Conservation (phyloP, 2,888 invertebrate species). For the Autographa gamma region DNA sequence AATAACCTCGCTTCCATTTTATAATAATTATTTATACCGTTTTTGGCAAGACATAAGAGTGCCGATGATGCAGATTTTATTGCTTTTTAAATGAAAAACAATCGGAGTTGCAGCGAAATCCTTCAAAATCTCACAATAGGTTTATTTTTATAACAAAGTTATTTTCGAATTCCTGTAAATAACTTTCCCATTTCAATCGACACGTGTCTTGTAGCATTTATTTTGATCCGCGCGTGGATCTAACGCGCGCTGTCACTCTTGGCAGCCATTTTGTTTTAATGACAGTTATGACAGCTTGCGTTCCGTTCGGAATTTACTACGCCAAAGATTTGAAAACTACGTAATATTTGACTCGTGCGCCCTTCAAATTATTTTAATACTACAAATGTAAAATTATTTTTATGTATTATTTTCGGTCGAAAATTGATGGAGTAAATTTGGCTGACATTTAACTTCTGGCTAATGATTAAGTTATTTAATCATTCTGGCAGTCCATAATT, state of each 20-base stretch:
- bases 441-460: slow-evolving; percentile 2
- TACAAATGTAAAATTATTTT: slow-evolving; percentile 33
- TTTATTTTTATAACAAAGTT: slow-evolving; percentile 27
- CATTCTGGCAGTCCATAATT: slow-evolving; percentile 20
- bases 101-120: not conserved
- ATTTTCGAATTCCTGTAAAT: slow-evolving; percentile 50
- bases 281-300: slow-evolving; percentile 55
- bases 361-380: slow-evolving; percentile 49
- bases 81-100: not conserved
- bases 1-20: not conserved
- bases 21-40: not conserved
- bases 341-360: slow-evolving; percentile 38
- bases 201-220: slow-evolving; percentile 54
- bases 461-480: slow-evolving; percentile 21
- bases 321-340: slow-evolving; percentile 28
- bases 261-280: slow-evolving; percentile 53
- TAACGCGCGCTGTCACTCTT: slow-evolving; percentile 36
- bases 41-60: not conserved
- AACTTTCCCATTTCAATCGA: slow-evolving; percentile 47
- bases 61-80: not conserved
- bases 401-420: slow-evolving; percentile 6
- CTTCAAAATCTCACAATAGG: not conserved
- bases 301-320: slow-evolving; percentile 51
- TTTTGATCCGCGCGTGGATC: slow-evolving; percentile 50
- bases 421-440: not conserved